Evolutionary conservation across 2,113 vertebrate genomes (phyloP).

Genomic region (Siniperca chuatsi): DNA sequence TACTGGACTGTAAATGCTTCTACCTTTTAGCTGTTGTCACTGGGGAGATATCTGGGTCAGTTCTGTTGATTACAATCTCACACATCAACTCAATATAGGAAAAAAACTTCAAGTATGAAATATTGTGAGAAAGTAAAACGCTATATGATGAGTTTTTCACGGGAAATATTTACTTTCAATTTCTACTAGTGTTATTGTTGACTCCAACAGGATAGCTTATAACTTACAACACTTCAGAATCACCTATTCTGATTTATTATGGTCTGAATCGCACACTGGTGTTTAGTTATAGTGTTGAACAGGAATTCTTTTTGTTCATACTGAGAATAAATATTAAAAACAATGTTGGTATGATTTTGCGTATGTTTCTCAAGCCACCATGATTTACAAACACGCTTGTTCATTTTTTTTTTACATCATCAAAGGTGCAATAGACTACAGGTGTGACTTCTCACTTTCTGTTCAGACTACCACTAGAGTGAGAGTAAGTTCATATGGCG

Average conservation of each 20-base stretch:
- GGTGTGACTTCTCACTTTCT: not conserved
- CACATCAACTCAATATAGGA: not conserved
- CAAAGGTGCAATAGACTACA: not conserved
- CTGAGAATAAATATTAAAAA: not conserved
- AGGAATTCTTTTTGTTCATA: not conserved
- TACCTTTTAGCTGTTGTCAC: slow-evolving; percentile 3
- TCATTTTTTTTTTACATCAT: not conserved
- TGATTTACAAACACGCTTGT: not conserved
- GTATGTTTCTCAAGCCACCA: not conserved
- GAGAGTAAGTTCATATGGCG: not conserved
- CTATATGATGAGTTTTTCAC: not conserved
- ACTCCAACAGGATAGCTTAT: not conserved
- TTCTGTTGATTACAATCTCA: slow-evolving; percentile 25
- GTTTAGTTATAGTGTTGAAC: not conserved
- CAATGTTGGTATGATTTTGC: not conserved
- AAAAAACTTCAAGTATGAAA: not conserved
- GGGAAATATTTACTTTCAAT: not conserved
- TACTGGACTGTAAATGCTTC: slow-evolving; percentile 2
- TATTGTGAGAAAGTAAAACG: not conserved
- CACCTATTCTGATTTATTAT: not conserved
- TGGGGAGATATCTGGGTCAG: slow-evolving; percentile 28
- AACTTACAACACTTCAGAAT: not conserved
- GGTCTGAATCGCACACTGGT: not conserved
- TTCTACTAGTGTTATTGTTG: not conserved
- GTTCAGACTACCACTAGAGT: not conserved